Evolutionary conservation across 1,140 invertebrate genomes (phyloP).

Genomic region (Chionoecetes opilio): DNA sequence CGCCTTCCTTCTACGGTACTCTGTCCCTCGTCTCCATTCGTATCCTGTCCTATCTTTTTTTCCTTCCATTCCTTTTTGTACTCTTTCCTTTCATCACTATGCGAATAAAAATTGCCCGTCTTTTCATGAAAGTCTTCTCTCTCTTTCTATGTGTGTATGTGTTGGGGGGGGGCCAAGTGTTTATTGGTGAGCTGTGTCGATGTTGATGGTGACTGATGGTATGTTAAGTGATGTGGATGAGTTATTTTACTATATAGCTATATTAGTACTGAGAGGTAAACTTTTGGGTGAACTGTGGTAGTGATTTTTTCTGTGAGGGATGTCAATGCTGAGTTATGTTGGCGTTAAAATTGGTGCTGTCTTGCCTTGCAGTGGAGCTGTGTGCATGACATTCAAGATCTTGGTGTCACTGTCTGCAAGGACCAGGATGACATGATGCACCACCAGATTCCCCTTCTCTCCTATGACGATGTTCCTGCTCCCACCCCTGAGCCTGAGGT

Average conservation of each 20-base stretch:
- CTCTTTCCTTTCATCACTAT: too few relatives aligned
- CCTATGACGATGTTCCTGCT: constrained; percentile 68
- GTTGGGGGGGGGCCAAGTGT: too few relatives aligned
- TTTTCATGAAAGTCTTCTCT: too few relatives aligned
- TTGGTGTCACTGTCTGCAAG: constrained; percentile 82
- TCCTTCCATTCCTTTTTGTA: too few relatives aligned
- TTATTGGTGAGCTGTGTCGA: too few relatives aligned
- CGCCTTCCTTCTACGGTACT: too few relatives aligned
- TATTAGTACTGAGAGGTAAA: neutral
- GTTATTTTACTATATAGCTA: neutral
- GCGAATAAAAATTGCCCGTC: too few relatives aligned
- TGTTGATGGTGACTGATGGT: too few relatives aligned
- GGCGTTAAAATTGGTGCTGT: neutral
- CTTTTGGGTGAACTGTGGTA: neutral
- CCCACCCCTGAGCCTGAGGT: constrained; percentile 67
- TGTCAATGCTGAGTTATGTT: neutral
- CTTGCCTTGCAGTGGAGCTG: constrained; percentile 90
- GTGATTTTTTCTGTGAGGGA: too few relatives aligned
- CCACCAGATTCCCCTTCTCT: constrained; percentile 25
- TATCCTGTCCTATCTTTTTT: too few relatives aligned
- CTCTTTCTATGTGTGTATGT: too few relatives aligned
- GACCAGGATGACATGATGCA: constrained; percentile 68
- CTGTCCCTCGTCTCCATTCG: too few relatives aligned
- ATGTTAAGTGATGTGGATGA: neutral
- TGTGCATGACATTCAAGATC: constrained; percentile 94